A percentile compares a stretch with the other conserved stretches of the same genome.
These are phyloP conservation scores for Nephrotoma flavescens DNA, from an alignment of 2,888 invertebrate genomes.

Conservation along the genomic window DNA sequence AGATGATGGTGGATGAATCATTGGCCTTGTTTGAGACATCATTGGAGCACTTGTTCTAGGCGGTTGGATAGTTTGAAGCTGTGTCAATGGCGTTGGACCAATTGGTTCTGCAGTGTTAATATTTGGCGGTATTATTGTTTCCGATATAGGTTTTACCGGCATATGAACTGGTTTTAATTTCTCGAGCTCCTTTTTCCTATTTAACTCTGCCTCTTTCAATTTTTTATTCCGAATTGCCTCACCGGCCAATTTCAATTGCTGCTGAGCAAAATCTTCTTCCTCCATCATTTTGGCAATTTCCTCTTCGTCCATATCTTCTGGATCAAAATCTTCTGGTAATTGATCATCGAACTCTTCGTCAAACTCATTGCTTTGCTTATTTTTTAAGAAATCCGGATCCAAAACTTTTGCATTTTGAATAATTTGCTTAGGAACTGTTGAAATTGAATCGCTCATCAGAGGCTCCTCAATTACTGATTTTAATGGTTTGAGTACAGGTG, in stretches of 20 bases:
- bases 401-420: slow-evolving; percentile 31
- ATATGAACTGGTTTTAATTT: slow-evolving; percentile 12
- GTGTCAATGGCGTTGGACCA: slow-evolving; percentile 14
- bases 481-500: slow-evolving; percentile 13
- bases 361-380: slow-evolving; percentile 25
- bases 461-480: slow-evolving; percentile 3
- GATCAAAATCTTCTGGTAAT: slow-evolving; percentile 31
- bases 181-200: slow-evolving; percentile 35
- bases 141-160: not conserved
- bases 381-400: slow-evolving; percentile 29
- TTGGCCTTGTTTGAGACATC: not conserved
- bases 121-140: not conserved
- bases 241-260: slow-evolving; percentile 33
- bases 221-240: slow-evolving; percentile 35
- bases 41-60: not conserved
- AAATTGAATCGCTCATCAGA: slow-evolving; percentile 24
- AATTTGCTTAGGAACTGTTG: slow-evolving; percentile 29
- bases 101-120: not conserved
- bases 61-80: slow-evolving; percentile 27
- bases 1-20: not conserved
- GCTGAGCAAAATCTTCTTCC: slow-evolving; percentile 43
- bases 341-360: slow-evolving; percentile 21
- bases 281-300: slow-evolving; percentile 43
- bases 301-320: slow-evolving; percentile 35
- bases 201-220: slow-evolving; percentile 38